These are phyloP conservation scores for Tanytarsus gracilentus DNA, from an alignment of 2,888 invertebrate genomes.

Conservation along the genomic window DNA sequence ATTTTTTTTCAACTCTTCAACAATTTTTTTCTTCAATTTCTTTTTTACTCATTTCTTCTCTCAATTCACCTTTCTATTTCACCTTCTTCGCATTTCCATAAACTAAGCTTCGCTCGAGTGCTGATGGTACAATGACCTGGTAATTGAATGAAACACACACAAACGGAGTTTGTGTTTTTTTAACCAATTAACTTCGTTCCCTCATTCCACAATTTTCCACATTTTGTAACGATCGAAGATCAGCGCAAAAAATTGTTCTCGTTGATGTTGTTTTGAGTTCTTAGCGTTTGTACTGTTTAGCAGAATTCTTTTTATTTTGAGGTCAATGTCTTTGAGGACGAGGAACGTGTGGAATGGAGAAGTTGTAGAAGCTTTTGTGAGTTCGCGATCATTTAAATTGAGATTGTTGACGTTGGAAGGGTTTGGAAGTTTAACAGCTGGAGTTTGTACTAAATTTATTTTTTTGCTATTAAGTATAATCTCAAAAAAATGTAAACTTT, in stretches of 20 bases:
- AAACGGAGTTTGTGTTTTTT: neutral
- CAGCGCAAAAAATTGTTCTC: neutral
- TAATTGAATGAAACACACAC: slow-evolving; percentile 7
- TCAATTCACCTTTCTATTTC: neutral
- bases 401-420: too few species aligned
- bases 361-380: neutral
- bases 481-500: too few species aligned
- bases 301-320: neutral
- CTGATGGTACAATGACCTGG: slow-evolving; percentile 12
- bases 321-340: slow-evolving; percentile 5
- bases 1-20: neutral
- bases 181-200: slow-evolving; percentile 20
- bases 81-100: neutral
- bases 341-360: neutral
- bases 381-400: neutral
- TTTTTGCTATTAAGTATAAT: too few species aligned
- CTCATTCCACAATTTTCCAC: slow-evolving; percentile 12
- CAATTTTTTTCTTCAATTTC: neutral
- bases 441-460: too few species aligned
- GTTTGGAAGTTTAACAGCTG: too few species aligned
- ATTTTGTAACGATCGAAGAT: too few species aligned
- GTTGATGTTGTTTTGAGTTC: neutral
- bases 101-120: slow-evolving; percentile 5
- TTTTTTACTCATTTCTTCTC: neutral
- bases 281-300: too few species aligned